phyloP scores from a whole-genome alignment of 2,888 invertebrate genomes.

The Tipula lateralis region DNA sequence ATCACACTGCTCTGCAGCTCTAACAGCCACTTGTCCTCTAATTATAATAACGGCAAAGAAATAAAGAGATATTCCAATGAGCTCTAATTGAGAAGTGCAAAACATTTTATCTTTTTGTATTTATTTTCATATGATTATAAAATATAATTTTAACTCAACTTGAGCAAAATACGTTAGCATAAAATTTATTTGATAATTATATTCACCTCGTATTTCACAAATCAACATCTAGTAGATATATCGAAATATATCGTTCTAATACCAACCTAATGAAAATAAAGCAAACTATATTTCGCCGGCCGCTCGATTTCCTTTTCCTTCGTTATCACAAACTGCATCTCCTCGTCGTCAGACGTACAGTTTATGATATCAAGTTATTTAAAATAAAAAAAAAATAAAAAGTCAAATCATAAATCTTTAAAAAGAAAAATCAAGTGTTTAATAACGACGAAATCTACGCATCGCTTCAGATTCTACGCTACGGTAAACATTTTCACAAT shows the following conservation, averaged over 20 bases:
- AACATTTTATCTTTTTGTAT: too few species aligned
- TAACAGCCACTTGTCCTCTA: too few species aligned
- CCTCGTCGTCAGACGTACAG: background rate
- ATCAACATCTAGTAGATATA: too few species aligned
- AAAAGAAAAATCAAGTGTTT: background rate
- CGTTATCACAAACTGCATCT: slow-evolving; percentile 1
- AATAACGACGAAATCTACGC: background rate
- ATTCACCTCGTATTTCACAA: background rate
- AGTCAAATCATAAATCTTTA: background rate
- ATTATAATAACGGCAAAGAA: too few species aligned
- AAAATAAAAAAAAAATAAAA: background rate
- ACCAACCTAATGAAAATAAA: background rate
- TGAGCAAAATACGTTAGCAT: too few species aligned
- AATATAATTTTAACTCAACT: too few species aligned
- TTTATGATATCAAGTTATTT: background rate
- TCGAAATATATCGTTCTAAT: background rate
- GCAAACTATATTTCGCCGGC: background rate
- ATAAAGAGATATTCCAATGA: too few species aligned
- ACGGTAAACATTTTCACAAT: slow-evolving; percentile 30
- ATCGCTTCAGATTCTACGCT: slow-evolving; percentile 28
- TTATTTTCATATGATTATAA: too few species aligned
- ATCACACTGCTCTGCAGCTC: too few species aligned
- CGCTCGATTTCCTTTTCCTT: background rate
- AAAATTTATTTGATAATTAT: too few species aligned
- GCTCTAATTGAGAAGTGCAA: too few species aligned